These are phyloP conservation scores for Gyps fulvus DNA, from an alignment of 2,113 vertebrate genomes.

Conservation along the genomic window DNA sequence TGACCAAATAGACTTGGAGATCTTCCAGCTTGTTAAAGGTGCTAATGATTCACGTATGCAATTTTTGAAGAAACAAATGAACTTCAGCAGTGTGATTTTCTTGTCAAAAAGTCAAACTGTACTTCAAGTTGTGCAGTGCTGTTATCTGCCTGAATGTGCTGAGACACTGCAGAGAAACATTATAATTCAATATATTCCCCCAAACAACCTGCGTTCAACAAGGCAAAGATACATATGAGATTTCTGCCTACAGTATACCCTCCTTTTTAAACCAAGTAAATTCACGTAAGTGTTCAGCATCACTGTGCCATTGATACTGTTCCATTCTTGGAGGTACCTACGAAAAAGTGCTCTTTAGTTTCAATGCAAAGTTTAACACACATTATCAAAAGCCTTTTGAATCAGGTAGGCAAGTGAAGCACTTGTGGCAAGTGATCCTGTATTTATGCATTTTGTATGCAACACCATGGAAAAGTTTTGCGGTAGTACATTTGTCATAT, in stretches of 20 bases:
- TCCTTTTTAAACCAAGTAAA: neutral
- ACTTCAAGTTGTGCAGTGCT: neutral
- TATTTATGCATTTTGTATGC: neutral
- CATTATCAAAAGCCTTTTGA: neutral
- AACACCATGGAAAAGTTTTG: neutral
- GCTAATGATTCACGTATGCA: slow-evolving; percentile 25
- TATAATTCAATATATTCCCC: neutral
- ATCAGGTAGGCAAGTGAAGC: neutral
- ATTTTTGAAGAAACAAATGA: slow-evolving; percentile 31
- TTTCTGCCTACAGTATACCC: neutral
- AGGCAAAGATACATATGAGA: neutral
- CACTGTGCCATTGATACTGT: neutral
- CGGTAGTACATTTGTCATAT: neutral
- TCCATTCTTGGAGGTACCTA: neutral
- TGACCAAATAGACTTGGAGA: slow-evolving; percentile 45
- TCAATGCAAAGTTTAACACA: neutral
- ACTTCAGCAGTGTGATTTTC: slow-evolving; percentile 18
- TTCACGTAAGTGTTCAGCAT: neutral
- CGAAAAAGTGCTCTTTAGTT: neutral
- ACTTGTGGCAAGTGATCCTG: neutral
- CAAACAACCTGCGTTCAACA: neutral
- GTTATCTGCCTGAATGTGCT: neutral
- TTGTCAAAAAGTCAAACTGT: slow-evolving; percentile 25
- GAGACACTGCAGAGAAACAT: neutral
- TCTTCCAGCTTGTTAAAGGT: slow-evolving; percentile 44